These are phyloP conservation scores for Stenodera caucasica DNA, from an alignment of 2,888 invertebrate species.

Conservation along the genomic window DNA sequence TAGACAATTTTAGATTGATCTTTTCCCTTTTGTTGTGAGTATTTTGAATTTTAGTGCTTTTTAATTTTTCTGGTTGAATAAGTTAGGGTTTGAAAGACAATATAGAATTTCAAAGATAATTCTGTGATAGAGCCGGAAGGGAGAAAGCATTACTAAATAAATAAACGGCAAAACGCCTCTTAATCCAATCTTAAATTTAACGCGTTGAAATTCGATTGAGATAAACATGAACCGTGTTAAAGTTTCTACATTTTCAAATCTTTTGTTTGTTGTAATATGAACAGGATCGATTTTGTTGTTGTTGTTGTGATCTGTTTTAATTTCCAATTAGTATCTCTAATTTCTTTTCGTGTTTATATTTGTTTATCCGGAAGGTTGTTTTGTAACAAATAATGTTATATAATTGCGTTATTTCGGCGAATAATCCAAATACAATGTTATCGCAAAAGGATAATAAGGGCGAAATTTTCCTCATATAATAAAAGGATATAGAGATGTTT, in stretches of 20 bases:
- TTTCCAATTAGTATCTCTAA: background rate
- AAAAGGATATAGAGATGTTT: background rate
- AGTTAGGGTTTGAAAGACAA: background rate
- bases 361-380: background rate
- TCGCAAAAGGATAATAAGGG: background rate
- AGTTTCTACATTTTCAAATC: background rate
- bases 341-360: background rate
- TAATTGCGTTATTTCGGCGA: background rate
- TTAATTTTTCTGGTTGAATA: background rate
- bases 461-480: background rate
- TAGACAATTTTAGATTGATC: too few relatives aligned
- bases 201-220: background rate
- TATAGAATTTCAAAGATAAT: background rate
- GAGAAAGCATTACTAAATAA: background rate
- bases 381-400: background rate
- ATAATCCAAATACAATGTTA: background rate
- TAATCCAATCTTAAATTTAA: background rate
- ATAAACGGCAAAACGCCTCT: background rate
- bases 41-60: background rate
- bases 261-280: background rate
- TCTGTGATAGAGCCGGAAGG: background rate
- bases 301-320: background rate
- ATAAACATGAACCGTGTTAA: background rate
- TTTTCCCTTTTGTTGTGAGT: too few relatives aligned
- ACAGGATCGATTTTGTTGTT: background rate